Evolutionary conservation across 1,140 invertebrate genomes (phyloP).

Genomic region (Brachionus manjavacas): DNA sequence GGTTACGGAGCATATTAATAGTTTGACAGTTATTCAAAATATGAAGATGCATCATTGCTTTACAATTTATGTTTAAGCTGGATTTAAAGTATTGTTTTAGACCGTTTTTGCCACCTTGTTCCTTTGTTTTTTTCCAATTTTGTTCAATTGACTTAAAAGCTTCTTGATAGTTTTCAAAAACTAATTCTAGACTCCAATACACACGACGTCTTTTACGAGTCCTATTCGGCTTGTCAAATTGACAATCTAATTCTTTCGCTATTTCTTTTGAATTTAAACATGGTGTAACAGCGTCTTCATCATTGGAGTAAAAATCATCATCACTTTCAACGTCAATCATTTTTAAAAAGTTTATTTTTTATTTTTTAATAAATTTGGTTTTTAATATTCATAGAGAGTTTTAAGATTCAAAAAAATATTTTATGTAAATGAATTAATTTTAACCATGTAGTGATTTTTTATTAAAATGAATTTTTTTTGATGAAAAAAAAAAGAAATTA

Average conservation of each 20-base stretch:
- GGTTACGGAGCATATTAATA: not conserved
- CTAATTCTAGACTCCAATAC: not conserved
- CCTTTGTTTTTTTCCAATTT: not conserved
- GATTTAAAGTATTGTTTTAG: not conserved
- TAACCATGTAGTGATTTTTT: no score
- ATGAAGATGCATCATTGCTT: not conserved
- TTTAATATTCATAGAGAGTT: no score
- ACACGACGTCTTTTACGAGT: not conserved
- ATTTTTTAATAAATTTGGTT: no score
- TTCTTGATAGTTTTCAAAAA: not conserved
- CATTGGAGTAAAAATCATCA: not conserved
- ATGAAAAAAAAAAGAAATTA: no score
- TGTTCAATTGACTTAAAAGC: not conserved
- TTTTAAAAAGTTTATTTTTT: no score
- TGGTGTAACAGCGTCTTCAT: not conserved
- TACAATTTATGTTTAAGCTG: not conserved
- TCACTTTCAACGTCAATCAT: no score
- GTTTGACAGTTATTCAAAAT: slow-evolving; percentile 2
- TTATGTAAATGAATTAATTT: no score
- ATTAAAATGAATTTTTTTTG: no score
- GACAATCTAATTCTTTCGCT: not conserved
- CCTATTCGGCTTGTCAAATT: not conserved
- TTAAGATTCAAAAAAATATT: no score
- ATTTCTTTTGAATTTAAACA: slow-evolving; percentile 13
- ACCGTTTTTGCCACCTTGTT: not conserved